Percentiles rank a stretch among this genome's conserved stretches.
phyloP scores from a whole-genome alignment of 30 jellyfish, hydroid and myxozoan species.

The Chrysaora quinquecirrha region DNA sequence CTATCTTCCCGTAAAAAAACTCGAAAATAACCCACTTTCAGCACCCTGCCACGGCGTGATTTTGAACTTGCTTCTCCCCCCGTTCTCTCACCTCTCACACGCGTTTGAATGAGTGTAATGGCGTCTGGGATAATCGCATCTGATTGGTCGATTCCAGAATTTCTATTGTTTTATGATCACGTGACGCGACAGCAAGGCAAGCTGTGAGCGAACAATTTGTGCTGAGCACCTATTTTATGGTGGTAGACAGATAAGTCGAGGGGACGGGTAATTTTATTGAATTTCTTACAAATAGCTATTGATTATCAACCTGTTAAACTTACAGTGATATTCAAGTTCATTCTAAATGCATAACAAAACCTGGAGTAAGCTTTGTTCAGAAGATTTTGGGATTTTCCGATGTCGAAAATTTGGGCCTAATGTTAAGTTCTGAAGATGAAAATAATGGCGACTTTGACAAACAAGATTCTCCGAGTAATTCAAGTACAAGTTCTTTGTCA shows the following conservation, averaged over 20 bases:
- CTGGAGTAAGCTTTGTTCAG: background rate
- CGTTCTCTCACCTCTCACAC: background rate
- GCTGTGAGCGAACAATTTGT: slow-evolving; percentile 67
- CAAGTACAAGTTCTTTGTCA: slow-evolving; percentile 53
- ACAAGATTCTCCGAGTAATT: slow-evolving; percentile 33
- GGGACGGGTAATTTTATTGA: background rate
- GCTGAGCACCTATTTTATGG: too few species aligned
- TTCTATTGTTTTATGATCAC: slow-evolving; percentile 36
- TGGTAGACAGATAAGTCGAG: too few species aligned
- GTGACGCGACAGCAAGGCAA: slow-evolving; percentile 34
- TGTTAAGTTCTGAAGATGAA: background rate
- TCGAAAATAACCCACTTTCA: too few species aligned
- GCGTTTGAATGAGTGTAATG: background rate
- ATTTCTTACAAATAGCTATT: too few species aligned
- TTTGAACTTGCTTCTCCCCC: background rate
- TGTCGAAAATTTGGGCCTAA: slow-evolving; percentile 1
- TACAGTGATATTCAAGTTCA: too few species aligned
- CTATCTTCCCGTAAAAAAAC: too few species aligned
- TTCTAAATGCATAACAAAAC: background rate
- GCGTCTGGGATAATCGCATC: background rate
- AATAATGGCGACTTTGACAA: slow-evolving; percentile 20
- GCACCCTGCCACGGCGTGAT: too few species aligned
- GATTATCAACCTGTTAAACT: too few species aligned
- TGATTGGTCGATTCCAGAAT: slow-evolving; percentile 22
- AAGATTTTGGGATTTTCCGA: background rate